Percentiles rank a stretch among this genome's conserved stretches.
phyloP scores from a whole-genome alignment of 2,797 vertebrate species.

The Cephalopachus bancanus region DNA sequence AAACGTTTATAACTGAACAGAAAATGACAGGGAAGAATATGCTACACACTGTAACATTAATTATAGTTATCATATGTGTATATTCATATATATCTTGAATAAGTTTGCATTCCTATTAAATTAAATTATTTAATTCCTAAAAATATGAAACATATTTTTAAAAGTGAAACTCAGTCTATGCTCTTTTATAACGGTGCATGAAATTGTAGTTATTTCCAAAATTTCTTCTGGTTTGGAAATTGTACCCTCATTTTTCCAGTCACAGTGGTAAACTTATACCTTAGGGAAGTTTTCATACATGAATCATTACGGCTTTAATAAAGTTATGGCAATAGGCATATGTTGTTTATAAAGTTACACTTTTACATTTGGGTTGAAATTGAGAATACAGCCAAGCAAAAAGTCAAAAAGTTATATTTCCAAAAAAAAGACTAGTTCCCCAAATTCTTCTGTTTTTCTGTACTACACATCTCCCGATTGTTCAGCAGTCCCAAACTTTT shows the following conservation, averaged over 20 bases:
- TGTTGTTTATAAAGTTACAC: neutral
- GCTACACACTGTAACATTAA: neutral
- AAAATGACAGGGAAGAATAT: neutral
- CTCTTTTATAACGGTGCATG: neutral
- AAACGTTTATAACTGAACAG: neutral
- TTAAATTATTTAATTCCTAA: neutral
- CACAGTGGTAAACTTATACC: neutral
- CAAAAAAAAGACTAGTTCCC: neutral
- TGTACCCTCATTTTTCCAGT: neutral
- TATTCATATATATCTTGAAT: neutral
- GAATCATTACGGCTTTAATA: neutral
- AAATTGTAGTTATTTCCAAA: neutral
- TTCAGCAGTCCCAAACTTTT: too few species aligned
- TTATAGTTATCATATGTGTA: too few species aligned
- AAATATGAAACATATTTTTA: neutral
- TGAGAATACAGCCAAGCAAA: neutral
- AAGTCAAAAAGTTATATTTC: neutral
- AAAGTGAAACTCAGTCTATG: neutral
- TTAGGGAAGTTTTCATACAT: neutral
- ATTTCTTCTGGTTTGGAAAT: conserved; percentile 18
- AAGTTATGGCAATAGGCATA: neutral
- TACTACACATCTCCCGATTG: neutral
- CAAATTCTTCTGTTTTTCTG: neutral
- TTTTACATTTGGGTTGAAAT: conserved; percentile 12
- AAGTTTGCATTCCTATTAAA: neutral